Evolutionary conservation across 2,888 invertebrate genomes (phyloP).

Genomic region (Brachypalpus laphriformis): DNA sequence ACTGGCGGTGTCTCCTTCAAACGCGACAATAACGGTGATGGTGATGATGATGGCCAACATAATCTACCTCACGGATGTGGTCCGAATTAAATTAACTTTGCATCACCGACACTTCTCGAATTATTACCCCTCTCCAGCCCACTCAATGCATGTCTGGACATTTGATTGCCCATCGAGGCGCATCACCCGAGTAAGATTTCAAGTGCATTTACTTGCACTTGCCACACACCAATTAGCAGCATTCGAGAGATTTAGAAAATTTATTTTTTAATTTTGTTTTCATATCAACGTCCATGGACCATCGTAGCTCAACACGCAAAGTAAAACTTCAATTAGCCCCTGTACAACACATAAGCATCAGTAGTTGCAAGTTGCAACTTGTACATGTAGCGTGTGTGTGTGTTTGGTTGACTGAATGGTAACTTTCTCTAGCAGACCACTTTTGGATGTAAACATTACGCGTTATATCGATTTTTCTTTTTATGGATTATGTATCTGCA

Average conservation of each 20-base stretch:
- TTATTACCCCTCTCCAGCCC: neutral
- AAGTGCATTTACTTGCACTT: slow-evolving; percentile 60
- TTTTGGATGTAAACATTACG: slow-evolving; percentile 30
- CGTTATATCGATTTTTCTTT: slow-evolving; percentile 52
- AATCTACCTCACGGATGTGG: slow-evolving; percentile 51
- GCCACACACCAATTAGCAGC: slow-evolving; percentile 62
- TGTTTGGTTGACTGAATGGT: slow-evolving; percentile 29
- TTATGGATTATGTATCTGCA: slow-evolving; percentile 47
- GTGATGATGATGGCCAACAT: slow-evolving; percentile 39
- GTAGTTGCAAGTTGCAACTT: slow-evolving; percentile 18
- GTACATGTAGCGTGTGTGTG: slow-evolving; percentile 15
- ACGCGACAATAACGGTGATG: neutral
- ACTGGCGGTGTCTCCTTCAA: neutral
- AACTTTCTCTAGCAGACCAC: slow-evolving; percentile 54
- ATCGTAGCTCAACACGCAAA: slow-evolving; percentile 41
- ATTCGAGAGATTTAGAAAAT: slow-evolving; percentile 56
- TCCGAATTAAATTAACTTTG: slow-evolving; percentile 25
- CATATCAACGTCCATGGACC: slow-evolving; percentile 19
- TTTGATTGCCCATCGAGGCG: slow-evolving; percentile 45
- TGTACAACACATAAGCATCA: slow-evolving; percentile 39
- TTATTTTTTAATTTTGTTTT: slow-evolving; percentile 24
- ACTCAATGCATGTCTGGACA: slow-evolving; percentile 15
- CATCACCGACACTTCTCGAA: slow-evolving; percentile 21
- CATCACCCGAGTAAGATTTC: slow-evolving; percentile 17
- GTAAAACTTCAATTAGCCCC: slow-evolving; percentile 63